These are phyloP conservation scores for Dichetophora obliterata DNA, from an alignment of 2,888 invertebrate genomes.

Conservation along the genomic window DNA sequence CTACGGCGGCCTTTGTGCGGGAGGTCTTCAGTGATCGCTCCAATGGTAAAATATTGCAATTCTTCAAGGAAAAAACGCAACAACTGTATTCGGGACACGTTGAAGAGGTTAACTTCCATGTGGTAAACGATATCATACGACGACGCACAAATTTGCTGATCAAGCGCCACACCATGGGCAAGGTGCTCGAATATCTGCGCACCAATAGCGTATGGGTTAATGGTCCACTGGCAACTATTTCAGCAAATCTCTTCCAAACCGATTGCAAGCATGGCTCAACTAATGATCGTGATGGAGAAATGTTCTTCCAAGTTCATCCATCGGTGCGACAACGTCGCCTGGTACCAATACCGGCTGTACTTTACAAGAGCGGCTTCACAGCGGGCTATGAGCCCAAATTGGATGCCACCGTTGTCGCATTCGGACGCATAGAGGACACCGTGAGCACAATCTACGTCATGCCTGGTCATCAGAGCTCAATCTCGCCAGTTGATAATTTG, in stretches of 20 bases:
- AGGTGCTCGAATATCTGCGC: conserved; percentile 82
- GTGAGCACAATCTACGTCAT: conserved; percentile 85
- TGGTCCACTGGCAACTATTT: conserved; percentile 84
- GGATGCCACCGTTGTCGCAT: conserved; percentile 85
- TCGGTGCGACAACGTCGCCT: conserved; percentile 83
- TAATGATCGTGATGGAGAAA: conserved; percentile 85
- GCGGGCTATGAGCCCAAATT: conserved; percentile 88
- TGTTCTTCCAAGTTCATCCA: conserved; percentile 87
- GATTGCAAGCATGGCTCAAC: conserved; percentile 83
- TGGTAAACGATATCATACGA: conserved; percentile 85
- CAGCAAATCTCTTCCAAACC: conserved; percentile 87
- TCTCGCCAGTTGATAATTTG: conserved; percentile 83
- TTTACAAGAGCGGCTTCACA: conserved; percentile 81
- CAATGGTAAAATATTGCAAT: conserved; percentile 84
- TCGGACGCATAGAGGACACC: conserved; percentile 79
- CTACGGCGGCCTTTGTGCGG: conserved; percentile 84
- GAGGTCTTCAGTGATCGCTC: conserved; percentile 86
- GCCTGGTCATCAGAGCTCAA: conserved; percentile 87
- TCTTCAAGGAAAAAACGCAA: conserved; percentile 89
- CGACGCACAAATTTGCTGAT: conserved; percentile 84
- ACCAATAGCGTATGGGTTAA: conserved; percentile 79
- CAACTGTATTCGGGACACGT: conserved; percentile 90
- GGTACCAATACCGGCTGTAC: conserved; percentile 86
- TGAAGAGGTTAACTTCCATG: conserved; percentile 86
- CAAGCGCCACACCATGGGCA: conserved; percentile 83